These are phyloP conservation scores for Anthonomus grandis DNA, from an alignment of 1,140 invertebrate species.

Conservation along the genomic window DNA sequence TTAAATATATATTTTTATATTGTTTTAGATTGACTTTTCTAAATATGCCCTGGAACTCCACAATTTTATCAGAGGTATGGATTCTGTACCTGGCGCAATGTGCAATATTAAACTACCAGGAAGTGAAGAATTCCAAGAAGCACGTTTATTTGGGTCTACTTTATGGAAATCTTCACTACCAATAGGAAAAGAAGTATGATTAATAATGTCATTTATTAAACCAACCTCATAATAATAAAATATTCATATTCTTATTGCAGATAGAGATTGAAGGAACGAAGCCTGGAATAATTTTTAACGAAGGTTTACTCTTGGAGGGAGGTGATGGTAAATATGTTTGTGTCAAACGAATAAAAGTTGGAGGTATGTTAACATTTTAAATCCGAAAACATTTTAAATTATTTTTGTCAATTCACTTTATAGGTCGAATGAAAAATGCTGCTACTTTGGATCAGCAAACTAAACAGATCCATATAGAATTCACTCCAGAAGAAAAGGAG, in stretches of 20 bases:
- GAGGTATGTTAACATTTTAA: slow-evolving; percentile 22
- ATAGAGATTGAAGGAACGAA: slow-evolving; percentile 62
- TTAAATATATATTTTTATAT: slow-evolving; percentile 1
- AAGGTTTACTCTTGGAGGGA: slow-evolving; percentile 77
- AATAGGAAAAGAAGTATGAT: slow-evolving; percentile 52
- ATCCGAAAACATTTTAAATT: slow-evolving; percentile 23
- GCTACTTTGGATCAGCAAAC: slow-evolving; percentile 71
- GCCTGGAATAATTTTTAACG: slow-evolving; percentile 70
- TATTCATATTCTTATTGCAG: slow-evolving; percentile 3
- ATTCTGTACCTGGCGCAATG: slow-evolving; percentile 90
- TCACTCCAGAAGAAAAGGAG: slow-evolving; percentile 74
- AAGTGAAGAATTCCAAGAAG: slow-evolving; percentile 57
- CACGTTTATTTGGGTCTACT: slow-evolving; percentile 76
- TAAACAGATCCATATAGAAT: slow-evolving; percentile 59
- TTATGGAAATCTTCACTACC: slow-evolving; percentile 67
- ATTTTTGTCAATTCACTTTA: slow-evolving; percentile 62
- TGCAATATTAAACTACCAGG: slow-evolving; percentile 59
- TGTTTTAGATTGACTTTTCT: slow-evolving; percentile 67
- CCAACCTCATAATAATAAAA: background rate
- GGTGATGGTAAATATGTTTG: slow-evolving; percentile 71
- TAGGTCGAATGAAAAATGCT: slow-evolving; percentile 81
- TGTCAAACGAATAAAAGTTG: slow-evolving; percentile 42
- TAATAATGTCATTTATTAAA: background rate
- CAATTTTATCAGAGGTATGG: slow-evolving; percentile 91
- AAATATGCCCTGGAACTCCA: slow-evolving; percentile 70